These are phyloP conservation scores for Triplophysa yarkandensis DNA, from an alignment of 2,797 vertebrate species.

Conservation along the genomic window DNA sequence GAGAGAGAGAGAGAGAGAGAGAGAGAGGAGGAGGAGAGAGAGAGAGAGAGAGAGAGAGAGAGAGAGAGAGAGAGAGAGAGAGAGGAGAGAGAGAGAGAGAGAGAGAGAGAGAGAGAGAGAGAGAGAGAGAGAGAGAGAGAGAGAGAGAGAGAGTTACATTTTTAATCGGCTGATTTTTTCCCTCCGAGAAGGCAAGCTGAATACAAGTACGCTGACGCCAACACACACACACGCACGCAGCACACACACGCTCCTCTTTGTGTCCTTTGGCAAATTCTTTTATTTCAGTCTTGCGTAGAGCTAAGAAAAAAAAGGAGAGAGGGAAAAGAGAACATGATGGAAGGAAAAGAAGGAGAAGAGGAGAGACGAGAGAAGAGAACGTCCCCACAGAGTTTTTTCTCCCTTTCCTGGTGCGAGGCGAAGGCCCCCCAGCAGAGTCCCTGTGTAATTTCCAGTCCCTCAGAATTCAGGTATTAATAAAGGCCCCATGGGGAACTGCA, in stretches of 20 bases:
- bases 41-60: slow-evolving; percentile 36
- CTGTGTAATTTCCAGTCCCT: slow-evolving; percentile 89
- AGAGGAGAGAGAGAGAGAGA: slow-evolving; percentile 61
- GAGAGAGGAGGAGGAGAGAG: slow-evolving; percentile 49
- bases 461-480: slow-evolving; percentile 93
- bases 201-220: slow-evolving; percentile 89
- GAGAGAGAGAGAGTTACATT: slow-evolving; percentile 76
- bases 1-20: slow-evolving; percentile 67
- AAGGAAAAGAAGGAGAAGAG: slow-evolving; percentile 57
- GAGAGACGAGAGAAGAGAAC: slow-evolving; percentile 81
- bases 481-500: slow-evolving; percentile 87
- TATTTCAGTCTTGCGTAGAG: slow-evolving; percentile 99
- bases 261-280: slow-evolving; percentile 99
- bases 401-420: slow-evolving; percentile 82
- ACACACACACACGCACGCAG: slow-evolving; percentile 86
- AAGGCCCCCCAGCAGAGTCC: slow-evolving; percentile 81
- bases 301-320: slow-evolving; percentile 65
- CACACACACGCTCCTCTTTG: slow-evolving; percentile 69
- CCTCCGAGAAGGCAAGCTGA: slow-evolving; percentile 92
- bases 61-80: slow-evolving; percentile 72
- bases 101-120: slow-evolving; percentile 63
- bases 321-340: slow-evolving; percentile 46
- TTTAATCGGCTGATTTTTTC: slow-evolving; percentile 87
- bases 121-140: slow-evolving; percentile 40
- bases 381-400: slow-evolving; percentile 91